Percentiles rank a stretch among this genome's conserved stretches.
Conservation (phyloP, 2,888 invertebrate species). For the Limulus polyphemus region DNA sequence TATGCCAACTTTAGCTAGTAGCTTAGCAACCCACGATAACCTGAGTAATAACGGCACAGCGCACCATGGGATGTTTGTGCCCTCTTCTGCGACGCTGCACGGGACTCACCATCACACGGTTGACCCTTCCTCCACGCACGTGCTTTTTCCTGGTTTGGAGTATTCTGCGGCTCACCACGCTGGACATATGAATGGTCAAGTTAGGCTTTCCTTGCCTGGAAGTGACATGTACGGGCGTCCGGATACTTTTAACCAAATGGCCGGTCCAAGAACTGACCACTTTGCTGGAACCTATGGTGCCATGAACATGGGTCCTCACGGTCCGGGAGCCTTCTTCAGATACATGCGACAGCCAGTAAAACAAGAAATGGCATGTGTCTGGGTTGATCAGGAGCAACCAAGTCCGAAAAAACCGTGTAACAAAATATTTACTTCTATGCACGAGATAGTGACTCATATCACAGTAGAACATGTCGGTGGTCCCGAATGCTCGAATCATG, state of each 20-base stretch:
- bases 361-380: constrained; percentile 66
- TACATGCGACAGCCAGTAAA: constrained; percentile 64
- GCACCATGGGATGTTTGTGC: constrained; percentile 31
- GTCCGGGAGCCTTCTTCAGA: constrained; percentile 68
- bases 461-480: constrained; percentile 97
- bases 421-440: constrained; percentile 84
- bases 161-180: constrained; percentile 21
- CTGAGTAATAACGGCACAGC: constrained; percentile 45
- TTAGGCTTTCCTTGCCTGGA: constrained; percentile 34
- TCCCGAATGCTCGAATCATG: constrained; percentile 92
- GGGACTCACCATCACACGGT: constrained; percentile 34
- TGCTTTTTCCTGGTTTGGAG: constrained; percentile 16
- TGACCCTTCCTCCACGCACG: constrained; percentile 33
- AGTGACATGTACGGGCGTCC: constrained; percentile 37
- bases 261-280: constrained; percentile 28
- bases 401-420: constrained; percentile 52
- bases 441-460: constrained; percentile 92
- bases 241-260: constrained; percentile 34
- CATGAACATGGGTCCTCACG: constrained; percentile 34
- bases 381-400: constrained; percentile 28
- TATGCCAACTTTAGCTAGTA: constrained; percentile 35
- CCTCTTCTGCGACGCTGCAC: constrained; percentile 32
- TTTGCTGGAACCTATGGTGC: constrained; percentile 25
- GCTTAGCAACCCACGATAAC: constrained; percentile 40
- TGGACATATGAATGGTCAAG: constrained; percentile 35